phyloP scores from a whole-genome alignment of 1,140 invertebrate species.

The Nilaparvata lugens region DNA sequence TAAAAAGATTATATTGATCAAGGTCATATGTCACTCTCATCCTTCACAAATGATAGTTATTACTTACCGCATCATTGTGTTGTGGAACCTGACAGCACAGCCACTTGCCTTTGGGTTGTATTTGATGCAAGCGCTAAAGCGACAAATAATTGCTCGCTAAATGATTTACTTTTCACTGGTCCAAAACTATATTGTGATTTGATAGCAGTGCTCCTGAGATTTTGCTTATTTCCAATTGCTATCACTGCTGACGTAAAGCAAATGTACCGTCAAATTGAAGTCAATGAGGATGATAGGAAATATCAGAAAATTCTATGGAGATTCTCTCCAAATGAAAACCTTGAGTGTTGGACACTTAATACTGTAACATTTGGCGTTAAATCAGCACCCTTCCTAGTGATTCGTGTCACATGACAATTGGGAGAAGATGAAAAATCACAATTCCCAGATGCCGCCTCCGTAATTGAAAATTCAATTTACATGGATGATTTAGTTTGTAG shows the following conservation, averaged over 20 bases:
- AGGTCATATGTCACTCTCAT: too few relatives aligned
- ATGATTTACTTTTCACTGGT: conserved; percentile 26
- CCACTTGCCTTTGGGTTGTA: conserved; percentile 27
- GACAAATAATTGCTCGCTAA: conserved; percentile 24
- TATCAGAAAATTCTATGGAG: neutral
- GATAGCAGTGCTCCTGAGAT: conserved; percentile 2
- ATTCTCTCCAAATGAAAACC: too few relatives aligned
- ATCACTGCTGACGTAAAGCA: conserved; percentile 23
- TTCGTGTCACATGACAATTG: neutral
- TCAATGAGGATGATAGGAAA: neutral
- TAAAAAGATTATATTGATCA: too few relatives aligned
- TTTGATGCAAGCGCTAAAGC: conserved; percentile 29
- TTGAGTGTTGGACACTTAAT: neutral
- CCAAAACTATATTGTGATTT: conserved; percentile 21
- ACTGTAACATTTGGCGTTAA: neutral
- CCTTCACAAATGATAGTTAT: too few relatives aligned
- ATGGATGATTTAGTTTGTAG: too few relatives aligned
- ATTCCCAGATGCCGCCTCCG: too few relatives aligned
- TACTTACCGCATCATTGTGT: too few relatives aligned
- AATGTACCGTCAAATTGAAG: conserved; percentile 20
- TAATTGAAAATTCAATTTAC: too few relatives aligned
- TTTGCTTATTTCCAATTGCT: conserved; percentile 17
- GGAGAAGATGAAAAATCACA: too few relatives aligned
- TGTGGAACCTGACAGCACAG: too few relatives aligned
- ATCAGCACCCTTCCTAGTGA: neutral